Evolutionary conservation across 2,113 vertebrate species (phyloP), one percentile per base, ranked within the genome.

Genomic region (Saimiri boliviensis): DNA sequence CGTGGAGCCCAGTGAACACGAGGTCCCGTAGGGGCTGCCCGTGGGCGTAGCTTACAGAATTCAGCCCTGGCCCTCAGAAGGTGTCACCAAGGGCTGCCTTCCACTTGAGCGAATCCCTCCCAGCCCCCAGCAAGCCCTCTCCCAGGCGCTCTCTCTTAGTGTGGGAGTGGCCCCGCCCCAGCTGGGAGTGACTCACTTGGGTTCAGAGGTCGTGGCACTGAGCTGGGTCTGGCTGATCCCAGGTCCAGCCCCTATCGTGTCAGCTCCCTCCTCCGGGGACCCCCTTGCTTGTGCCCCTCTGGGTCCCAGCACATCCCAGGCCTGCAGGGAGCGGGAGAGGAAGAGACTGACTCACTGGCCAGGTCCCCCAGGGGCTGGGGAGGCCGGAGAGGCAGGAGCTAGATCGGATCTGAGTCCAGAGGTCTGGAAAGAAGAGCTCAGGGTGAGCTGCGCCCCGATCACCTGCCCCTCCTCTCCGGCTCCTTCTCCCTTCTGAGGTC

Each of bases 171-270:
- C 76, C 76, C 4, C 2, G 9, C 68, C 66, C 66, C 66, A 17
- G 42, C 45, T 56, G 30, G 89, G 95, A 92, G 82, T 91, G 95
- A 96, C 87, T 95, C 95, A 97, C 45, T 60, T 2, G 9, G 37
- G 93, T 96, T 95, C 94, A 96, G 70, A 87, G 97, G 84, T 86
- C 40, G 1, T 68, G 91, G 84, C 94, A 37, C 40, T 16, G 27
- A 71, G 87, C 25, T 54, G 88, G 82, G 86, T 93, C 89, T 73
- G 97, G 82, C 82, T 4, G 76, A 82, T 82, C 93, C 93, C 96
- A 60, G 86, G 85, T 91, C 79, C 35, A 35, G 86, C 83, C 81
- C 68, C 66, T 8, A 23, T 49, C 27, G 70, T 25, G 86, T 35
- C 71, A 14, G 60, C 77, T 81, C 66, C 89, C 70, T 73, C 40